Evolutionary conservation across 1,140 invertebrate species (phyloP), one percentile per base, ranked within the genome.

Genomic region (Lasioglossum baleicum): DNA sequence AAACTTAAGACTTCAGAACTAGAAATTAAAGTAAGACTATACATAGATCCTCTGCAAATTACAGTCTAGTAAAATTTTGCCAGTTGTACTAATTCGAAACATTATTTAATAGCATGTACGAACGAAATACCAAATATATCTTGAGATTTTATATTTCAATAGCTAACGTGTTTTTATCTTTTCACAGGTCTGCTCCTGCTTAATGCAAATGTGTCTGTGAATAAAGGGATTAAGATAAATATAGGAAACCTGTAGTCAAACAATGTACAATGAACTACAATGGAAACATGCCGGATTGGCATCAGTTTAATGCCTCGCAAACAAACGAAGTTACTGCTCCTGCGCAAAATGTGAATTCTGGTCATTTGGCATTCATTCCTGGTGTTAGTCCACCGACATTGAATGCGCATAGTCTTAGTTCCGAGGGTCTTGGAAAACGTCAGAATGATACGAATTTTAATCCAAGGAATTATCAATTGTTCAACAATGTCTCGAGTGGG

Each of bases 231-330:
- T 65, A 56, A 83, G 64, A 73, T 77, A 73, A 75, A 75, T 65
- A 79, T 22, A 71, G 20, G 0, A 82, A 77, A 81, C 69, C 67
- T 78, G 66, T 67, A 76, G 7, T 72, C 79, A 83, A 76, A 88
- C 74, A 83, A 88, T 88, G 86, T 87, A 88, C 86, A 88, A 88
- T 88, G 86, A 88, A 87, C 86, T 88, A 88, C 86, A 42, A 44
- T 83, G 85, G 86, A 72, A 88, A 85, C 81, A 81, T 88, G 83
- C 81, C 86, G 80, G 83, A 88, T 81, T 88, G 86, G 86, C 86
- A 88, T 72, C 86, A 88, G 15, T 88, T 85, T 85, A 87, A 85
- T 76, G 42, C 78, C 2, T 60, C 83, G 6, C 86, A 87, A 63
- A 80, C 82, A 70, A 83, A 79, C 53, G 83, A 87, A 66, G 75